These are phyloP conservation scores for Eilema depressum DNA, from an alignment of 2,888 invertebrate genomes.

Conservation along the genomic window DNA sequence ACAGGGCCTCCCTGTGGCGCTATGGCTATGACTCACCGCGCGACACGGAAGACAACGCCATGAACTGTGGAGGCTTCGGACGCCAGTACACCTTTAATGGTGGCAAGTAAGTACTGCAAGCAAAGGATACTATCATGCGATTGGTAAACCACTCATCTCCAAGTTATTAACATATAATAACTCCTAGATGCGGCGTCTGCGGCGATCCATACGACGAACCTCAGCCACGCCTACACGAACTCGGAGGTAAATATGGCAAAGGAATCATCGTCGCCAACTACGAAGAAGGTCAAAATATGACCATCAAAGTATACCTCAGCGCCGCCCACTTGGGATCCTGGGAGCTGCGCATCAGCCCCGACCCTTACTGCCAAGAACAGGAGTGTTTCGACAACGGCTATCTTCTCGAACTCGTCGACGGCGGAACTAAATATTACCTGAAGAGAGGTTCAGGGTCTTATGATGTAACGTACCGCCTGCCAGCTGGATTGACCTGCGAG, in stretches of 20 bases:
- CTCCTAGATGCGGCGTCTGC: slow-evolving; percentile 85
- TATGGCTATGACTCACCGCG: slow-evolving; percentile 92
- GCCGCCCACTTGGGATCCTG: slow-evolving; percentile 95
- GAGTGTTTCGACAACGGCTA: slow-evolving; percentile 90
- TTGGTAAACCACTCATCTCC: not conserved
- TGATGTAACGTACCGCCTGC: slow-evolving; percentile 88
- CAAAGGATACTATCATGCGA: not conserved
- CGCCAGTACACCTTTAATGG: slow-evolving; percentile 91
- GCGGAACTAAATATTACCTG: slow-evolving; percentile 89
- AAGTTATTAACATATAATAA: not conserved
- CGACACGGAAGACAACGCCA: slow-evolving; percentile 94
- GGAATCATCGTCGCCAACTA: slow-evolving; percentile 92
- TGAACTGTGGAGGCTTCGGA: slow-evolving; percentile 93
- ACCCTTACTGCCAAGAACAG: slow-evolving; percentile 89
- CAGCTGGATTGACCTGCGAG: slow-evolving; percentile 88
- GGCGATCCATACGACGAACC: slow-evolving; percentile 92
- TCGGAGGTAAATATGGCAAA: slow-evolving; percentile 92
- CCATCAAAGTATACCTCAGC: slow-evolving; percentile 91
- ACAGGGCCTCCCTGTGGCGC: slow-evolving; percentile 93
- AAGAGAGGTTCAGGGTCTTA: slow-evolving; percentile 89
- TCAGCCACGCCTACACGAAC: slow-evolving; percentile 88
- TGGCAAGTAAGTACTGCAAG: slow-evolving; percentile 85
- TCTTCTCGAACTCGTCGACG: slow-evolving; percentile 85
- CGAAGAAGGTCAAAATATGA: slow-evolving; percentile 88
- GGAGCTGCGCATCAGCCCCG: slow-evolving; percentile 92